Evolutionary conservation across 2,797 vertebrate species (phyloP).

Genomic region (Gallirallus australis): DNA sequence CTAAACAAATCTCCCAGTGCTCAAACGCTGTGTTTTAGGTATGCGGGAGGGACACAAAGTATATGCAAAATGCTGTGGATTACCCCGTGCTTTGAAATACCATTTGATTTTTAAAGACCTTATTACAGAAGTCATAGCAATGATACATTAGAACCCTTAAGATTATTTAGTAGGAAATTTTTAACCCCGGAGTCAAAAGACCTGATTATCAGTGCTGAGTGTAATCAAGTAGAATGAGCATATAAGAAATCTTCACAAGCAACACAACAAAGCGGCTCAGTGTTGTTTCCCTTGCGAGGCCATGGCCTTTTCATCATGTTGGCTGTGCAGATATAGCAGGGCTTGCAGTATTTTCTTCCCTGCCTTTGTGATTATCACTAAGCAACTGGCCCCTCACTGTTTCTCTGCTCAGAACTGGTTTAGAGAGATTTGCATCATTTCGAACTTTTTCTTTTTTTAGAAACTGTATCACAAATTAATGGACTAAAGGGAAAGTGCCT

Average conservation of each 20-base stretch:
- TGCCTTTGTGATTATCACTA: slow-evolving; percentile 39
- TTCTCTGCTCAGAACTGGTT: slow-evolving; percentile 21
- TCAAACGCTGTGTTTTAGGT: background rate
- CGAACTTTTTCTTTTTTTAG: background rate
- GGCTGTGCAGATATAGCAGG: background rate
- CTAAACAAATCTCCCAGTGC: background rate
- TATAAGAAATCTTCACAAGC: slow-evolving; percentile 26
- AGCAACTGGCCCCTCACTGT: slow-evolving; percentile 28
- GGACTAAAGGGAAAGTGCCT: background rate
- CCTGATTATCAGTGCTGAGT: background rate
- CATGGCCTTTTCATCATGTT: background rate
- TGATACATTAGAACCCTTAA: background rate
- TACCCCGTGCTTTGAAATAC: background rate
- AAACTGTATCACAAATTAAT: background rate
- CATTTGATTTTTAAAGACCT: background rate
- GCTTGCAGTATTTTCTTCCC: slow-evolving; percentile 11
- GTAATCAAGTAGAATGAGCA: background rate
- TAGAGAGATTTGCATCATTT: slow-evolving; percentile 15
- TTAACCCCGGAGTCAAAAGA: background rate
- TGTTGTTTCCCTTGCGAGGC: slow-evolving; percentile 7
- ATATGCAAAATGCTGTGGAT: background rate
- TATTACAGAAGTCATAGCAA: background rate
- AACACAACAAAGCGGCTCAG: background rate
- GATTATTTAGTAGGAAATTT: background rate
- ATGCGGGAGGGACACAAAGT: background rate